These are phyloP conservation scores for Noctua pronuba DNA, from an alignment of 2,888 invertebrate species.

Conservation along the genomic window DNA sequence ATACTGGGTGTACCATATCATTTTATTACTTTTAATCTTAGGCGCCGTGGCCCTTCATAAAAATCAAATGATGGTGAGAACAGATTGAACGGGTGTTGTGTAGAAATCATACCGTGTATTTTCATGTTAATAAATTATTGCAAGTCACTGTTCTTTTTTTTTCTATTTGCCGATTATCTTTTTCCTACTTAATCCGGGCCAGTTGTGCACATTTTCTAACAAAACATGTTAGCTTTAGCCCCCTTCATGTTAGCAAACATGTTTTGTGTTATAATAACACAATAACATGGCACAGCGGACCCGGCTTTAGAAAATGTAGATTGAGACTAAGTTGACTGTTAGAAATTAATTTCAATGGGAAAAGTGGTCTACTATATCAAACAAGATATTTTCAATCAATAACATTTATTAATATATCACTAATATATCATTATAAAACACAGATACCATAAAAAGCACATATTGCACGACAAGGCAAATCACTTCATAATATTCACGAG, in stretches of 20 bases:
- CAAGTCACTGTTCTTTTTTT: not conserved
- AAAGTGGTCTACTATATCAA: not conserved
- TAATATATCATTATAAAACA: slow-evolving; percentile 26
- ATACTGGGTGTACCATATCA: slow-evolving; percentile 83
- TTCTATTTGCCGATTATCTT: too few relatives aligned
- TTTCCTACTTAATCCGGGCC: not conserved
- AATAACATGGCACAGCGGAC: not conserved
- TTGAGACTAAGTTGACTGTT: not conserved
- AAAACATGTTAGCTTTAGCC: not conserved
- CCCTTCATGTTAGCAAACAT: not conserved
- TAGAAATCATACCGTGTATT: slow-evolving; percentile 25
- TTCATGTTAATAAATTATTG: slow-evolving; percentile 11
- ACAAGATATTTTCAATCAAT: slow-evolving; percentile 25
- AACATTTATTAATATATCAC: slow-evolving; percentile 52
- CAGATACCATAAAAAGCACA: slow-evolving; percentile 41
- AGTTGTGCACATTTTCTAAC: not conserved
- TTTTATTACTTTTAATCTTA: slow-evolving; percentile 75
- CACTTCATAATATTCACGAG: slow-evolving; percentile 35
- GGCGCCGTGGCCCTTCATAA: slow-evolving; percentile 71
- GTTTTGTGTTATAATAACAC: not conserved
- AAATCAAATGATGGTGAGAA: slow-evolving; percentile 23
- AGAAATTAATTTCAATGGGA: not conserved
- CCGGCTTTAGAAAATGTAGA: not conserved
- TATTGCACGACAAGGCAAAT: slow-evolving; percentile 32
- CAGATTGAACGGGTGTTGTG: not conserved